Conservation (phyloP, 2,797 vertebrate genomes). For the Clarias fuscus region DNA sequence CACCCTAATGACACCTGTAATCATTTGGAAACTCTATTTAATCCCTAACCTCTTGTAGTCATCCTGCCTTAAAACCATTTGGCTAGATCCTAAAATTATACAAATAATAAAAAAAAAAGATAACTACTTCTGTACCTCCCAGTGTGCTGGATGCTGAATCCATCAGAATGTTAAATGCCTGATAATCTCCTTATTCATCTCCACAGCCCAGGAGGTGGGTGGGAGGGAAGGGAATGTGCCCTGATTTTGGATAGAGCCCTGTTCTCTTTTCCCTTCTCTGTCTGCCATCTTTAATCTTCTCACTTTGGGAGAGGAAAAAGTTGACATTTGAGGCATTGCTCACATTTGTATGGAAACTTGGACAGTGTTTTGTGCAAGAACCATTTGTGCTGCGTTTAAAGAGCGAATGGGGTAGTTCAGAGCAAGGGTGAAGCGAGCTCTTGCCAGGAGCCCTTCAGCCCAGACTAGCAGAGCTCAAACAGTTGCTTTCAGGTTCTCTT, state of each 20-base stretch:
- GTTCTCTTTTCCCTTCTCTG: constrained; percentile 37
- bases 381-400: constrained; percentile 40
- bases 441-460: constrained; percentile 17
- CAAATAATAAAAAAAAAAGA: constrained; percentile 35
- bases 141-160: constrained; percentile 41
- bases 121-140: constrained; percentile 43
- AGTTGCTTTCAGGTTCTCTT: constrained; percentile 13
- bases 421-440: constrained; percentile 28
- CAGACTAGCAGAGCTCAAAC: constrained; percentile 7
- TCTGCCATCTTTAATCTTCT: constrained; percentile 49
- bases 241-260: constrained; percentile 35
- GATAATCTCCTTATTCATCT: constrained; percentile 48
- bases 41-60: constrained; percentile 22
- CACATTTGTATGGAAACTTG: constrained; percentile 56
- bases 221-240: constrained; percentile 40
- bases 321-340: constrained; percentile 56
- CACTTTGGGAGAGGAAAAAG: constrained; percentile 53
- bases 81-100: constrained; percentile 37
- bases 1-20: constrained; percentile 34
- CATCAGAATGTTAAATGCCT: constrained; percentile 40
- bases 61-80: constrained; percentile 36
- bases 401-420: constrained; percentile 35
- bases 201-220: constrained; percentile 19
- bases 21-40: constrained; percentile 8
- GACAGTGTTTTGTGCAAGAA: constrained; percentile 43